Conservation (phyloP, 2,797 vertebrate species). For the Poecilia wingei region DNA sequence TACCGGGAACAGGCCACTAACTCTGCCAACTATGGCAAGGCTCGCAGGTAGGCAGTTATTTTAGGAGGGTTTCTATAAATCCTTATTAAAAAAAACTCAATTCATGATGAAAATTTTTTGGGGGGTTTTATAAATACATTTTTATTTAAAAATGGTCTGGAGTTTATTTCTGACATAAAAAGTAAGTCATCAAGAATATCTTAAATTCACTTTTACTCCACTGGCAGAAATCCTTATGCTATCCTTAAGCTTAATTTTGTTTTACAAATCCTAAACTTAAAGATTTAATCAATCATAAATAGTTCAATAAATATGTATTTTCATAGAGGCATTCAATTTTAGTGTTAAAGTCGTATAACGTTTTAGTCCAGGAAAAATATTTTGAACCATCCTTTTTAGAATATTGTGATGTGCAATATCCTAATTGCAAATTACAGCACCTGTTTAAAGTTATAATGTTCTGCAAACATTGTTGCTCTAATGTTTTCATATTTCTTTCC, state of each 20-base stretch:
- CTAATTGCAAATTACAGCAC: neutral
- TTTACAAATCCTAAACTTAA: too few relatives aligned
- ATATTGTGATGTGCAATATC: neutral
- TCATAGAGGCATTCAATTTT: neutral
- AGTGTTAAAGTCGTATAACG: neutral
- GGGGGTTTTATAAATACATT: neutral
- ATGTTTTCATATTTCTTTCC: neutral
- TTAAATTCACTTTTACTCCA: neutral
- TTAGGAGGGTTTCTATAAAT: neutral
- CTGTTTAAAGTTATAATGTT: neutral
- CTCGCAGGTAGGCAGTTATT: slow-evolving; percentile 87
- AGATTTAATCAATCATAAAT: too few relatives aligned
- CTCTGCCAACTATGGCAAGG: slow-evolving; percentile 95
- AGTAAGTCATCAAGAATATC: neutral
- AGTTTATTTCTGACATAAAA: neutral
- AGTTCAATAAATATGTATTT: neutral
- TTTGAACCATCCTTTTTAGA: neutral
- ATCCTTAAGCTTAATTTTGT: neutral
- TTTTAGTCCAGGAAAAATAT: neutral
- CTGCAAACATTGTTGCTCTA: neutral
- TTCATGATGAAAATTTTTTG: too few relatives aligned
- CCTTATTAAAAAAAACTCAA: neutral
- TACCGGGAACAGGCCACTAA: slow-evolving; percentile 96
- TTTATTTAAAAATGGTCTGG: neutral
- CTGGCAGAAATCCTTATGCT: neutral